Conservation (phyloP, 92 coral and sea anemone genomes). For the Bergia sp. region DNA sequence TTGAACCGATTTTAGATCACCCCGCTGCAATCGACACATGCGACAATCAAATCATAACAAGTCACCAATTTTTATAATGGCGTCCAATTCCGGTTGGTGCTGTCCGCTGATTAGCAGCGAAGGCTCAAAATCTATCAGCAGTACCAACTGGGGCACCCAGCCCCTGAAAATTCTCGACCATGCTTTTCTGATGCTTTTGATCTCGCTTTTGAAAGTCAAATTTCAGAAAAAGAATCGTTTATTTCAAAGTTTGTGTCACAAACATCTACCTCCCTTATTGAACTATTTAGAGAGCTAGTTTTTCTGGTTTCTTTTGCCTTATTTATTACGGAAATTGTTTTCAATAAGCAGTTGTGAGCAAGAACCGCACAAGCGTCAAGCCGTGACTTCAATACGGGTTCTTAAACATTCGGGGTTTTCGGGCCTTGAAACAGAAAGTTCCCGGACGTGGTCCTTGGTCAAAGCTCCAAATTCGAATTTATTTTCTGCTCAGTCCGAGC, state of each 20-base stretch:
- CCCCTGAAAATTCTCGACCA: conserved; percentile 50
- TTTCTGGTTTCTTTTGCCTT: not conserved
- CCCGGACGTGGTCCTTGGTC: conserved; percentile 93
- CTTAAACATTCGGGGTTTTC: conserved; percentile 99
- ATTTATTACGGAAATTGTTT: conserved; percentile 2
- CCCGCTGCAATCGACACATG: not conserved
- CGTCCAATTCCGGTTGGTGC: conserved; percentile 44
- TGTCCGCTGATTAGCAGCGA: conserved; percentile 42
- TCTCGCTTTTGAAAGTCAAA: not conserved
- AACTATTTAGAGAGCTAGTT: not conserved
- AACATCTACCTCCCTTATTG: not conserved
- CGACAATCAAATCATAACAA: conserved; percentile 16
- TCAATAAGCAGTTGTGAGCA: not conserved
- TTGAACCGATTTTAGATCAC: not conserved
- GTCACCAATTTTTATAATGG: conserved; percentile 15
- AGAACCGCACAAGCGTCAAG: conserved; percentile 27
- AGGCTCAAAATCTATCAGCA: conserved; percentile 23
- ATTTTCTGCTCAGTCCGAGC: conserved; percentile 54
- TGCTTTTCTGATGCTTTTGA: not conserved
- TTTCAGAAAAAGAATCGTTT: not conserved
- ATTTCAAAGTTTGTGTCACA: too few species aligned
- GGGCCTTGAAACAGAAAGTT: conserved; percentile 59
- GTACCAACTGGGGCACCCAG: conserved; percentile 55
- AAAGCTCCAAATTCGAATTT: conserved; percentile 91
- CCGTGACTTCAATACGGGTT: conserved; percentile 87